phyloP scores from a whole-genome alignment of 2,797 vertebrate genomes.

The Darevskia nairensis region DNA sequence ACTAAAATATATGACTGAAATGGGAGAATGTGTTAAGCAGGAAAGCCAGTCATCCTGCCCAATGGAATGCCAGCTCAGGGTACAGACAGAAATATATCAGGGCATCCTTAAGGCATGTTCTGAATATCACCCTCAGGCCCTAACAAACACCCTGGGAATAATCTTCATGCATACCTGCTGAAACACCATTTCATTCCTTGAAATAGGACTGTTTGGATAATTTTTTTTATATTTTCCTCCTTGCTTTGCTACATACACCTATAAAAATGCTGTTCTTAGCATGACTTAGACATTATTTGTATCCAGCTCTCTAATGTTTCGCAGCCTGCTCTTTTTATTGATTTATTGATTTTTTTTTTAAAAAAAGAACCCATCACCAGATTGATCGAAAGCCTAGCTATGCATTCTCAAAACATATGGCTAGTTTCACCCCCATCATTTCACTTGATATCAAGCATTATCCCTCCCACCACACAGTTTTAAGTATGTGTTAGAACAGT shows the following conservation, averaged over 20 bases:
- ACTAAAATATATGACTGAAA: neutral
- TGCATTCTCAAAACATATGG: conserved; percentile 60
- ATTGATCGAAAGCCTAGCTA: conserved; percentile 59
- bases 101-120: neutral
- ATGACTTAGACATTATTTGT: conserved; percentile 55
- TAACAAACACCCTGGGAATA: neutral
- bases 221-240: neutral
- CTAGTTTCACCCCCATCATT: conserved; percentile 48
- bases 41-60: neutral
- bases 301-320: conserved; percentile 66
- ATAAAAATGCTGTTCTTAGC: conserved; percentile 49
- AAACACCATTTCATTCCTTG: neutral
- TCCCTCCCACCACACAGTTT: neutral
- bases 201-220: neutral
- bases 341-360: conserved; percentile 54
- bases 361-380: conserved; percentile 46
- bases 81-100: neutral
- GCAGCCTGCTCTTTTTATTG: conserved; percentile 67
- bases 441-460: conserved; percentile 51
- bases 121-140: neutral
- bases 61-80: neutral
- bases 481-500: conserved; percentile 13
- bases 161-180: neutral
- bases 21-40: neutral
- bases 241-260: neutral